Evolutionary conservation across 2,888 invertebrate species (phyloP).

Genomic region (Laothoe populi): DNA sequence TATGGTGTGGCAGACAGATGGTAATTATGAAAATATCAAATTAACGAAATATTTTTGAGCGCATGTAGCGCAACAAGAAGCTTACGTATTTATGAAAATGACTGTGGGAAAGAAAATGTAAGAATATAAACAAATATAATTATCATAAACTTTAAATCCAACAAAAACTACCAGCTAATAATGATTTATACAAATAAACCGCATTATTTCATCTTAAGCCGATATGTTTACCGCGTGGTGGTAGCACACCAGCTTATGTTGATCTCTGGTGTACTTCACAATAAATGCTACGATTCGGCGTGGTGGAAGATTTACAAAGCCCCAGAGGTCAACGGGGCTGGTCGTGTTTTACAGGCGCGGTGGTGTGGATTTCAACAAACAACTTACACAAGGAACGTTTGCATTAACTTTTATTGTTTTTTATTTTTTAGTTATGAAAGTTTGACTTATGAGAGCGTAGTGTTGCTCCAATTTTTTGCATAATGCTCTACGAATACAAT

Average conservation of each 20-base stretch:
- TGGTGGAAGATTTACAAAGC: constrained; percentile 36
- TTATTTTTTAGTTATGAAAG: constrained; percentile 69
- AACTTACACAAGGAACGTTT: constrained; percentile 68
- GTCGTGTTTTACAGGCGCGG: constrained; percentile 58
- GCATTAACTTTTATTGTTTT: constrained; percentile 81
- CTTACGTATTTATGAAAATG: no score
- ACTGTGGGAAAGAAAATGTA: neutral
- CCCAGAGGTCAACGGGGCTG: constrained; percentile 53
- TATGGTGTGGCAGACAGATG: no score
- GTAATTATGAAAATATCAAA: no score
- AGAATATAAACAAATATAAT: neutral
- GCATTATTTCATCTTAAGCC: constrained; percentile 20
- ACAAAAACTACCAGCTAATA: constrained; percentile 1
- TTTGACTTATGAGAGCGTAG: constrained; percentile 3
- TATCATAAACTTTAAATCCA: neutral
- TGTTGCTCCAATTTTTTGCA: no score
- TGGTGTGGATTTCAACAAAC: constrained; percentile 73
- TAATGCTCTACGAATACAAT: no score
- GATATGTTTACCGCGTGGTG: constrained; percentile 28
- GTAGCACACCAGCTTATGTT: constrained; percentile 54
- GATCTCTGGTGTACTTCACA: constrained; percentile 45
- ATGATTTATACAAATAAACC: constrained; percentile 18
- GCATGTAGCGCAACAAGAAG: no score
- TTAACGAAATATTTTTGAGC: no score
- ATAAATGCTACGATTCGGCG: constrained; percentile 38